Evolutionary conservation across 2,113 vertebrate genomes (phyloP), one percentile per base, ranked within the genome.

Genomic region (Sisor rabdophorus): DNA sequence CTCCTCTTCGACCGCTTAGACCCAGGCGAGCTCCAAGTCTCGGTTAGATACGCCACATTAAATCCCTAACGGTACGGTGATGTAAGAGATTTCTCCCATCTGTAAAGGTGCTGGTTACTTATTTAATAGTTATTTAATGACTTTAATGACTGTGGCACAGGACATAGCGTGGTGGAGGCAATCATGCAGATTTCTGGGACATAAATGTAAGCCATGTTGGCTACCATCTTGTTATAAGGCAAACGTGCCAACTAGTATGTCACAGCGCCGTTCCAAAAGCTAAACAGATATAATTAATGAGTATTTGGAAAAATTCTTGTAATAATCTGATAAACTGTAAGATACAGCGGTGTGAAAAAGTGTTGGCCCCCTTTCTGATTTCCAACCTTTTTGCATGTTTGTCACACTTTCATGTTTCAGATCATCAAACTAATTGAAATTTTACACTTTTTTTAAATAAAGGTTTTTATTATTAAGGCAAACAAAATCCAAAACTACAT

Each of bases 1-100:
- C 65, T 50, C 24, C 65, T 52, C 16, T 47, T 69, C 16, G 2
- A 28, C 69, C 50, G 52, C 19, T 53, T 71, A 54, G 68, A 71
- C 50, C n/a, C 19, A 1, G 28, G 2, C n/a, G 64, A 68, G 67
- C 30, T 55, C 15, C 28, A 44, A 44, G 16, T 65, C n/a, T 50
- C 22, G 19, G 65, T 30, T 69, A 69, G 16, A 69, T 24, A 52
- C 11, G 2, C 24, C 19, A 71, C 52, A 22, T 71, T 54, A 36
- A 28, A 70, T 70, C 19, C 6, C 19, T 71, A 36, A 54, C 16
- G 20, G 6, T 53, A 20, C 47, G 12, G 48, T 36, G 48, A 70
- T 71, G 19, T 16, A 32, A 55, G 28, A 36, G 4, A 55, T 71
- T 32, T 55, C 28, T 22, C 30, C 6, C 10, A 54, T 7, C 26